Evolutionary conservation across 2,797 vertebrate species (phyloP).

Genomic region (Esox masquinongy): DNA sequence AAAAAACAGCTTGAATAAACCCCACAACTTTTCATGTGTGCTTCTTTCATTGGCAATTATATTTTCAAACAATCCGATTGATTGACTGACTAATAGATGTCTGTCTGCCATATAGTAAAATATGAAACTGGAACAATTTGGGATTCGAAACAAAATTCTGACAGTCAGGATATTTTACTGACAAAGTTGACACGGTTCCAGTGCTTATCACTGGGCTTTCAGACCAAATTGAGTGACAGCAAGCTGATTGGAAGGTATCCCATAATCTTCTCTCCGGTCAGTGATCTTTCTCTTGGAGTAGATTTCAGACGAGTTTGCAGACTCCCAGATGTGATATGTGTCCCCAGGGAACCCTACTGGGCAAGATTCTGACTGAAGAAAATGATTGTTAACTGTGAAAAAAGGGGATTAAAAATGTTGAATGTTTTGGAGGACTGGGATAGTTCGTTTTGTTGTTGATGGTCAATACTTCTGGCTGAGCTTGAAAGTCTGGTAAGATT

Average conservation of each 20-base stretch:
- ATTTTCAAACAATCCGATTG: slow-evolving; percentile 50
- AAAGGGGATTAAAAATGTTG: slow-evolving; percentile 6
- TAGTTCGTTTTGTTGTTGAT: slow-evolving; percentile 45
- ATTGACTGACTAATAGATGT: slow-evolving; percentile 45
- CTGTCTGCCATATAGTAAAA: slow-evolving; percentile 43
- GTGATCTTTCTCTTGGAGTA: slow-evolving; percentile 52
- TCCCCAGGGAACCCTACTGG: slow-evolving; percentile 40
- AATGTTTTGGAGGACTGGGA: slow-evolving; percentile 34
- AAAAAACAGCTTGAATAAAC: slow-evolving; percentile 48
- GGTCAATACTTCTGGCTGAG: slow-evolving; percentile 19
- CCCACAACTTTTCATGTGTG: slow-evolving; percentile 45
- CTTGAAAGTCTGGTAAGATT: slow-evolving; percentile 51
- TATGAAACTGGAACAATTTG: slow-evolving; percentile 45
- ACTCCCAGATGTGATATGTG: slow-evolving; percentile 18
- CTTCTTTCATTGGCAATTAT: slow-evolving; percentile 42
- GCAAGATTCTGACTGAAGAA: slow-evolving; percentile 13
- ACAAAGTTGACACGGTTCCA: slow-evolving; percentile 34
- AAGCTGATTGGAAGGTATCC: slow-evolving; percentile 48
- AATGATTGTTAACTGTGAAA: slow-evolving; percentile 31
- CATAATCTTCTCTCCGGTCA: slow-evolving; percentile 44
- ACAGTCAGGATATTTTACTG: slow-evolving; percentile 37
- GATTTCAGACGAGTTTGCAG: slow-evolving; percentile 49
- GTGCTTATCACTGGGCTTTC: slow-evolving; percentile 40
- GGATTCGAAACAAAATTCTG: slow-evolving; percentile 27
- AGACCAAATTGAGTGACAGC: slow-evolving; percentile 54